A percentile compares a stretch with the other conserved stretches of the same genome.
Conservation (phyloP, 1,140 invertebrate genomes). For the Drosophila eugracilis region DNA sequence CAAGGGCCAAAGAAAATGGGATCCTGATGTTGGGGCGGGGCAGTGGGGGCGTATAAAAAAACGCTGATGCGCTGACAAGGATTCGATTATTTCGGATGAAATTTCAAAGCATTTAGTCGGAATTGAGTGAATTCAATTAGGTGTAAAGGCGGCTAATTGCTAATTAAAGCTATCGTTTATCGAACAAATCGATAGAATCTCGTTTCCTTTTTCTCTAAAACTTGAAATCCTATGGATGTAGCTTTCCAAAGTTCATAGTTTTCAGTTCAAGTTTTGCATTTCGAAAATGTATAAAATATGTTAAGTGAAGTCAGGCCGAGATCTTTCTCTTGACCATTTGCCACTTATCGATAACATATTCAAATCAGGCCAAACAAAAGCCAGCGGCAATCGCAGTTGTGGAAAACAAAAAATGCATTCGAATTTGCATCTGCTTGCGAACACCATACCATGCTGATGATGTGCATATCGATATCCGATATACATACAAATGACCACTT, state of each 20-base stretch:
- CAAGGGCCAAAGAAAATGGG: slow-evolving; percentile 1
- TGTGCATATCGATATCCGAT: slow-evolving; percentile 70
- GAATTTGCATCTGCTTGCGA: slow-evolving; percentile 36
- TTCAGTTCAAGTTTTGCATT: neutral
- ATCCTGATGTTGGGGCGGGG: slow-evolving; percentile 1
- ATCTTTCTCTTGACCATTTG: no score
- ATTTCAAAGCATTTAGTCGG: neutral
- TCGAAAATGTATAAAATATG: neutral
- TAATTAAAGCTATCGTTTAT: neutral
- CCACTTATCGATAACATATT: slow-evolving; percentile 20
- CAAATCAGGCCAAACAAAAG: slow-evolving; percentile 13
- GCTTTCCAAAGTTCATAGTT: no score
- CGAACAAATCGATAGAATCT: neutral
- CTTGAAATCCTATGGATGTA: no score
- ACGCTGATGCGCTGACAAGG: slow-evolving; percentile 31
- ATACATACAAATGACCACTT: slow-evolving; percentile 69
- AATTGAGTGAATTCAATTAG: slow-evolving; percentile 1
- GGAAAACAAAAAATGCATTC: slow-evolving; percentile 20
- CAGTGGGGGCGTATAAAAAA: no score
- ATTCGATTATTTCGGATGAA: slow-evolving; percentile 12
- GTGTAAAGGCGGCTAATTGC: neutral
- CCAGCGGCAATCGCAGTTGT: slow-evolving; percentile 1
- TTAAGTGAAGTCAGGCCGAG: neutral
- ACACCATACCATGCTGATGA: slow-evolving; percentile 37
- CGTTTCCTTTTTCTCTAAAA: neutral